Evolutionary conservation across 2,888 invertebrate species (phyloP).

Genomic region (Prosopocoilus inquinatus): DNA sequence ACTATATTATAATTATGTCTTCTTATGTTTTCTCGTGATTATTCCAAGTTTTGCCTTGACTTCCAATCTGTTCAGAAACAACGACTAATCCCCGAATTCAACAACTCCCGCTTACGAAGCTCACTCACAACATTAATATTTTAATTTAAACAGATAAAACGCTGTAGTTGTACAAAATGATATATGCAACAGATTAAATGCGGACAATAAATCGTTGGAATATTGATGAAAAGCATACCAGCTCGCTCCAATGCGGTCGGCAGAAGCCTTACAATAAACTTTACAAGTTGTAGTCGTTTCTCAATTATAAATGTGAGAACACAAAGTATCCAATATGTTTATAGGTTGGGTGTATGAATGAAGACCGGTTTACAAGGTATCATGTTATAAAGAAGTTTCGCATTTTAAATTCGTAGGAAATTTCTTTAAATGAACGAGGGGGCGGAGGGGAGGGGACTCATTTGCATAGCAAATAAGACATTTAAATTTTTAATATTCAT

Average conservation of each 20-base stretch:
- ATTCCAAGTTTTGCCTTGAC: too few species aligned
- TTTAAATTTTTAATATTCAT: background rate
- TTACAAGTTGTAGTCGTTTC: conserved; percentile 45
- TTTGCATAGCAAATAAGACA: background rate
- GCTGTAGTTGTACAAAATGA: conserved; percentile 22
- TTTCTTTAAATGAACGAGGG: background rate
- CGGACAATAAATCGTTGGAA: conserved; percentile 38
- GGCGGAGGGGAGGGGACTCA: background rate
- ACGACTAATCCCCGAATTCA: too few species aligned
- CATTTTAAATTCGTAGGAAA: background rate
- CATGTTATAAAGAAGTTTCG: conserved; percentile 6
- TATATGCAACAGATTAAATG: conserved; percentile 34
- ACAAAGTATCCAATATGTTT: conserved; percentile 38
- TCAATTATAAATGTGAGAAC: conserved; percentile 48
- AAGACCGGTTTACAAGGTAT: conserved; percentile 33
- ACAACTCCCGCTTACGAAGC: too few species aligned
- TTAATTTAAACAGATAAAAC: conserved; percentile 12
- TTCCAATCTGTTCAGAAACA: too few species aligned
- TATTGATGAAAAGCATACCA: conserved; percentile 40
- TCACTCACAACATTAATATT: conserved; percentile 7
- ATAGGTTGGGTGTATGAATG: conserved; percentile 26
- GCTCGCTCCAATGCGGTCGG: conserved; percentile 36
- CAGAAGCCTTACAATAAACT: conserved; percentile 47
- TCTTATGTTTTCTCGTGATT: too few species aligned
- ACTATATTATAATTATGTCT: too few species aligned